A percentile compares a stretch with the other conserved stretches of the same genome.
Conservation (phyloP, 1,140 invertebrate species). For the Goniozus legneri region DNA sequence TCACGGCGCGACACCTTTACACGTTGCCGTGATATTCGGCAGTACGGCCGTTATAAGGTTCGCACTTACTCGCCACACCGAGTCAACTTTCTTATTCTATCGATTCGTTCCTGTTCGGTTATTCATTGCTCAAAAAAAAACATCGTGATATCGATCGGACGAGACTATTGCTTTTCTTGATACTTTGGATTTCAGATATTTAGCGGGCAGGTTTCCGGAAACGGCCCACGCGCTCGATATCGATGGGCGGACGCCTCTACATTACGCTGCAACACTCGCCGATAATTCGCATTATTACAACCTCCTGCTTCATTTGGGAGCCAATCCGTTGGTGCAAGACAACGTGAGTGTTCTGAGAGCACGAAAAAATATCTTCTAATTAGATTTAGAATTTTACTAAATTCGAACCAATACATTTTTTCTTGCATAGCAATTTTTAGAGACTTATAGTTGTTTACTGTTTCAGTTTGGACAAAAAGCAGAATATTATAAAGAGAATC, state of each 20-base stretch:
- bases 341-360: constrained; percentile 70
- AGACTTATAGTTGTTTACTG: too few relatives aligned
- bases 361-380: too few relatives aligned
- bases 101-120: too few relatives aligned
- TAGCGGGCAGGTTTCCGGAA: constrained; percentile 74
- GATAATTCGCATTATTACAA: constrained; percentile 89
- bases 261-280: constrained; percentile 81
- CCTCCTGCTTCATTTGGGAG: constrained; percentile 77
- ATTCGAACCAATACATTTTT: neutral
- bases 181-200: constrained; percentile 29
- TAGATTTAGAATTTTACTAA: neutral
- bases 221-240: constrained; percentile 71
- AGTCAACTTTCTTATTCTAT: neutral
- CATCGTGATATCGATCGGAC: too few relatives aligned
- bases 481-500: constrained; percentile 71
- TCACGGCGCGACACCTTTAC: constrained; percentile 86
- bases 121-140: too few relatives aligned
- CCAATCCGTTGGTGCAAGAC: constrained; percentile 77
- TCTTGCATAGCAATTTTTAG: too few relatives aligned
- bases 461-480: constrained; percentile 70
- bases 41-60: constrained; percentile 62
- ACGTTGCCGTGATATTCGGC: constrained; percentile 85
- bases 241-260: constrained; percentile 83
- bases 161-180: too few relatives aligned
- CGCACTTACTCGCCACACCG: neutral